These are phyloP conservation scores for Magallana ariakensis DNA, from an alignment of 1,140 invertebrate species.

Conservation along the genomic window DNA sequence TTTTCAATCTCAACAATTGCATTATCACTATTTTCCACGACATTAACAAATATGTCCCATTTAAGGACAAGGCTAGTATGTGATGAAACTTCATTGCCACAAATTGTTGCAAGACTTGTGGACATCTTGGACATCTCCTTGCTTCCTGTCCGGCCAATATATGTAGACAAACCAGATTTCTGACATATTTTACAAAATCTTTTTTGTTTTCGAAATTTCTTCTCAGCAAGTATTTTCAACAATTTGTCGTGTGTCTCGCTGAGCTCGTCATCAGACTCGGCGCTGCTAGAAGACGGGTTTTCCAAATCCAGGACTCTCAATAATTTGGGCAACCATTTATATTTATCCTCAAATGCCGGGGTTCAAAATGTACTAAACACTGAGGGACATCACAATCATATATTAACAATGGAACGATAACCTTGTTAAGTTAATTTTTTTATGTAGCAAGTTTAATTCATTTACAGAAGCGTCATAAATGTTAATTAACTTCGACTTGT, in stretches of 20 bases:
- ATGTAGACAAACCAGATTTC: neutral
- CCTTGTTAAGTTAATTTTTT: neutral
- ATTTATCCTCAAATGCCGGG: neutral
- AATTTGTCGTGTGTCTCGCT: neutral
- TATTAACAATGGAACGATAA: neutral
- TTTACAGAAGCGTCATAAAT: too few species aligned
- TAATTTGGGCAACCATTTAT: neutral
- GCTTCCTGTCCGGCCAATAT: neutral
- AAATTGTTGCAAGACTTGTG: neutral
- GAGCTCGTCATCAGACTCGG: neutral
- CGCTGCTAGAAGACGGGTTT: neutral
- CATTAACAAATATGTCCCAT: constrained; percentile 6
- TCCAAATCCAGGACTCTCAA: neutral
- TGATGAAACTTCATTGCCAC: neutral
- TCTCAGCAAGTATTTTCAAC: neutral
- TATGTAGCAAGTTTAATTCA: too few species aligned
- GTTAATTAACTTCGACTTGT: too few species aligned
- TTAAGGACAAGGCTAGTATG: neutral
- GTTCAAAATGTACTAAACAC: neutral
- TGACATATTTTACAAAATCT: neutral
- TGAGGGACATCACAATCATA: neutral
- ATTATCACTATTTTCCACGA: neutral
- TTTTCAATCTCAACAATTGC: neutral
- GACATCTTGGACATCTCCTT: neutral
- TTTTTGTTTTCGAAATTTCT: neutral